These are phyloP conservation scores for Pseudorasbora parva DNA, from an alignment of 2,113 vertebrate species.

Conservation along the genomic window DNA sequence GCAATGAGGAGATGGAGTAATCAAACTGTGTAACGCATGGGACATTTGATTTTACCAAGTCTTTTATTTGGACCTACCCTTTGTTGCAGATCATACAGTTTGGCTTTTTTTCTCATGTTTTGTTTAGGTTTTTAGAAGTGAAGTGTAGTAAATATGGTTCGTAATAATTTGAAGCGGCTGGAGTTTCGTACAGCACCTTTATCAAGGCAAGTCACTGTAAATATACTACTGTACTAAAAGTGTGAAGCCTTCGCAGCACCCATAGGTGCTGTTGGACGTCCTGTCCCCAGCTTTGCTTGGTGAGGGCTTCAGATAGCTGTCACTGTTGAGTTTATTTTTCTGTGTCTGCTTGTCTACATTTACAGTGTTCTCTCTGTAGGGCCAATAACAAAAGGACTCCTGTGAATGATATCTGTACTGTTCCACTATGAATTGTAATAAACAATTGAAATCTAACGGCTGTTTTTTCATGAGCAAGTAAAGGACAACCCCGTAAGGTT, in stretches of 20 bases:
- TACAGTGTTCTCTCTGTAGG: conserved; percentile 31
- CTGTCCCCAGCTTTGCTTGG: conserved; percentile 97
- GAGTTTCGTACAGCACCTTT: conserved; percentile 85
- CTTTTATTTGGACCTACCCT: conserved; percentile 51
- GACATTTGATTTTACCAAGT: conserved; percentile 64
- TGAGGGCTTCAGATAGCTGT: conserved; percentile 88
- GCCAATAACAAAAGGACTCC: conserved; percentile 65
- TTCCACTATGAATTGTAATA: conserved; percentile 87
- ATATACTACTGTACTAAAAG: conserved; percentile 82
- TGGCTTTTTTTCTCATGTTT: conserved; percentile 93
- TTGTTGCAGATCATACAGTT: conserved; percentile 92
- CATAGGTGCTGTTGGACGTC: conserved; percentile 97
- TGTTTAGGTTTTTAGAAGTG: conserved; percentile 99
- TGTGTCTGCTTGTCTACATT: conserved; percentile 46
- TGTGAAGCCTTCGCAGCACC: conserved; percentile 95
- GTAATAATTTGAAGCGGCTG: conserved; percentile 98
- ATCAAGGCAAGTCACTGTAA: conserved; percentile 98
- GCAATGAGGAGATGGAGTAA: conserved; percentile 73
- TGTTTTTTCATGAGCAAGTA: conserved; percentile 88
- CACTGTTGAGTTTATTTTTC: conserved; percentile 40
- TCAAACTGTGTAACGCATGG: conserved; percentile 80
- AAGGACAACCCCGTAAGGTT: conserved; percentile 86
- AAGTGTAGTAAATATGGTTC: conserved; percentile 98
- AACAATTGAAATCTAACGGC: conserved; percentile 87
- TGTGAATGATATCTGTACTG: conserved; percentile 87